A percentile compares a stretch with the other conserved stretches of the same genome.
Conservation (phyloP, 2,888 invertebrate species). For the Eupelmus urozonus region DNA sequence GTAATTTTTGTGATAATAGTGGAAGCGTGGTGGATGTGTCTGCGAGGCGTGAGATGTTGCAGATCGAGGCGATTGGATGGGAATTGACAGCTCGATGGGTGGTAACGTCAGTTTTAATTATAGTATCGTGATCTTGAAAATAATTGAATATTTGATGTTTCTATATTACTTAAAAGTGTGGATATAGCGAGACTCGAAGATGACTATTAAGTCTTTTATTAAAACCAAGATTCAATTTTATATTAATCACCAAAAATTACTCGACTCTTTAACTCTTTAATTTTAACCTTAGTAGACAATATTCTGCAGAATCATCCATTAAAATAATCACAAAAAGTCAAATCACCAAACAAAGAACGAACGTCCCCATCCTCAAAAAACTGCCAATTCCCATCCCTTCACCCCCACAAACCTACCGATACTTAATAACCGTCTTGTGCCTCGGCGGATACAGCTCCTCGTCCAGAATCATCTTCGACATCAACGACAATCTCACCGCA, state of each 20-base stretch:
- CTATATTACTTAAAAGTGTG: neutral
- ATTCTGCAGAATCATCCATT: too few species aligned
- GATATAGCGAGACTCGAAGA: neutral
- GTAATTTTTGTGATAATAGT: too few species aligned
- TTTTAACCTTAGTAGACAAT: too few species aligned
- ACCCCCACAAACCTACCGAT: slow-evolving; percentile 71
- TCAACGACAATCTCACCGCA: too few species aligned
- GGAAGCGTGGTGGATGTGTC: neutral
- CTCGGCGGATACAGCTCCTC: slow-evolving; percentile 71
- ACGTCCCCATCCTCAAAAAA: too few species aligned
- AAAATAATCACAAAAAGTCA: too few species aligned
- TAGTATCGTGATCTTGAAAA: slow-evolving; percentile 11
- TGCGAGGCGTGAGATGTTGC: neutral
- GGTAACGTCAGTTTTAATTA: slow-evolving; percentile 33
- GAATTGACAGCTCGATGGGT: too few species aligned
- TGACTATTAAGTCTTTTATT: neutral
- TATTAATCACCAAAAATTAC: too few species aligned
- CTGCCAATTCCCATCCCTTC: too few species aligned
- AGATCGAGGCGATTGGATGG: slow-evolving; percentile 13
- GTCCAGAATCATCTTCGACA: slow-evolving; percentile 60
- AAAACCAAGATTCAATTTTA: neutral
- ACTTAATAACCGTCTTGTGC: slow-evolving; percentile 72
- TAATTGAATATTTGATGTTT: neutral
- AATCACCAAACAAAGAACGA: too few species aligned
- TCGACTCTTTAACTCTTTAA: too few species aligned